Evolutionary conservation across 2,113 vertebrate species (phyloP), one percentile per base, ranked within the genome.

Genomic region (Coryphaenoides rupestris): DNA sequence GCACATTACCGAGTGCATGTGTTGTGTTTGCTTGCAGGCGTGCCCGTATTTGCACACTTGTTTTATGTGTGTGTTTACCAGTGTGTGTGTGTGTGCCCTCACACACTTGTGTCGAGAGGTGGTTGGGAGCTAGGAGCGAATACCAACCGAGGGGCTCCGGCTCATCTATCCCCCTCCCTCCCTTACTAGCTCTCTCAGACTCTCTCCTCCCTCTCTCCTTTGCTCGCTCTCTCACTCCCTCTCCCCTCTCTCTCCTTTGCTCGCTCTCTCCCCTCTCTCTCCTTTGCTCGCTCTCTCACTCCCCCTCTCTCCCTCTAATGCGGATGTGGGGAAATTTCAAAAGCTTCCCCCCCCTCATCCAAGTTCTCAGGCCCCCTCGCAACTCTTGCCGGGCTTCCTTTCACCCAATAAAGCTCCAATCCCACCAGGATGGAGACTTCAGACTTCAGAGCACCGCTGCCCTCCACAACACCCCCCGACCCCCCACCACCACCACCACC

Each of bases 281-380:
- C n/a, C n/a, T n/a, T n/a, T n/a, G n/a, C n/a, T n/a, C n/a, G n/a
- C 92, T 90, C 33, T 40, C 33, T 3, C 33, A 10, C 33, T 7
- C 33, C 1, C 33, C 13, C 33, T 40, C 33, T 12, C 33, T 12
- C 33, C 33, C 83, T 91, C 92, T 90, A 89, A 91, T 90, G 87
- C 88, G 74, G 67, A 84, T 86, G 77, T 92, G 91, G 84, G 33
- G 88, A 91, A 92, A 85, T 93, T 94, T 92, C 82, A 86, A 92
- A 90, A 89, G 76, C 81, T 74, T 90, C 89, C 92, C n/a, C n/a
- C n/a, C n/a, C 93, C 93, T 92, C 91, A 87, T 87, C 85, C 83
- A 89, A 88, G 92, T 95, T 90, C 91, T 89, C 89, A 86, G 86
- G 81, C 84, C 87, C 84, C 87, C 75, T 79, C 21, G 73, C 76